A percentile compares a stretch with the other conserved stretches of the same genome.
Evolutionary conservation across 2,113 vertebrate species (phyloP).

Genomic region (Lynx canadensis): DNA sequence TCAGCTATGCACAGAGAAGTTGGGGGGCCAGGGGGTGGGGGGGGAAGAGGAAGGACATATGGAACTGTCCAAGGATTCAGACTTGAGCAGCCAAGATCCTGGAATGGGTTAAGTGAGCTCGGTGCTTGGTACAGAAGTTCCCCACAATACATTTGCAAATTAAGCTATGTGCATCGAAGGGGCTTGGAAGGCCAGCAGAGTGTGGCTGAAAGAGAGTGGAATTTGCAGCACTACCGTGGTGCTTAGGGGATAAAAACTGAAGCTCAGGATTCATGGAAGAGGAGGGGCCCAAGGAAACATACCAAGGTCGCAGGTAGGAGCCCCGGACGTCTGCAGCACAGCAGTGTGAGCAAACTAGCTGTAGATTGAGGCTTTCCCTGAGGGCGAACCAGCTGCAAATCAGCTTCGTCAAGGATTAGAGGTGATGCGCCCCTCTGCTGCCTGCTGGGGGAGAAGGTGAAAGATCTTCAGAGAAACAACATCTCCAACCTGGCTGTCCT

Average conservation of each 20-base stretch:
- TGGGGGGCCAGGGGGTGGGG: no score
- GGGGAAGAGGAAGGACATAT: not conserved
- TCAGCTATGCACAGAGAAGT: not conserved
- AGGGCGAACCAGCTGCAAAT: not conserved
- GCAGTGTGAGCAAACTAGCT: not conserved
- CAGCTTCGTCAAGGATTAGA: not conserved
- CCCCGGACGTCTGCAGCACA: no score
- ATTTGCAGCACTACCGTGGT: not conserved
- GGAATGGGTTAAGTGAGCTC: not conserved
- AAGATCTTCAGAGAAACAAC: not conserved
- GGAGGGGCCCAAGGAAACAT: not conserved
- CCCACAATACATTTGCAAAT: not conserved
- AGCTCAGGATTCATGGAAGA: not conserved
- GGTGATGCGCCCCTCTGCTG: not conserved
- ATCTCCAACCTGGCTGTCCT: not conserved
- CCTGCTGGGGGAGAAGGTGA: not conserved
- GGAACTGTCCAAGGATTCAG: not conserved
- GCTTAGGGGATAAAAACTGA: not conserved
- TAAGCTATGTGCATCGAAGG: not conserved
- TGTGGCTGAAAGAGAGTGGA: not conserved
- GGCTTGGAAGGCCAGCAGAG: not conserved
- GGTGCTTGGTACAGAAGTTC: not conserved
- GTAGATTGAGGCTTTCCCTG: not conserved
- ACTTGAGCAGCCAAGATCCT: not conserved
- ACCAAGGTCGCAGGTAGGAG: not conserved